phyloP scores from a whole-genome alignment of 2,797 vertebrate species.

The Hippopotamyrus pictus region DNA sequence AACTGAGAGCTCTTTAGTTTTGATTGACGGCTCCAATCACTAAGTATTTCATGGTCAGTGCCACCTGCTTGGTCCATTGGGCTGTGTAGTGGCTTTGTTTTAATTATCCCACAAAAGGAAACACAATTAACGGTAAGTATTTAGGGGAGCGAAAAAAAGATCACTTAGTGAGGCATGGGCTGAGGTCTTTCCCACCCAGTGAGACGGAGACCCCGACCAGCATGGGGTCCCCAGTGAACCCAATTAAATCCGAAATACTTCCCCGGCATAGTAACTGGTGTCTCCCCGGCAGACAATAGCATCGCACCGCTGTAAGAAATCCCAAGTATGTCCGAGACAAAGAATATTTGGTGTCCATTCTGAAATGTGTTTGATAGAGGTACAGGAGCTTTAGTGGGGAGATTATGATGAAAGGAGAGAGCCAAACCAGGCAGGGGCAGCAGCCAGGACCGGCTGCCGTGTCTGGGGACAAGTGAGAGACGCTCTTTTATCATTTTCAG shows the following conservation, averaged over 20 bases:
- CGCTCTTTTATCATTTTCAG: neutral
- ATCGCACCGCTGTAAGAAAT: conserved; percentile 39
- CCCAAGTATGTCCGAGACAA: conserved; percentile 28
- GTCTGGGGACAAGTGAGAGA: neutral
- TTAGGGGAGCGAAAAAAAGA: conserved; percentile 42
- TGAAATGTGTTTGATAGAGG: conserved; percentile 9
- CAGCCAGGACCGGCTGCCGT: neutral
- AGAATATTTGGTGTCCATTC: conserved; percentile 11
- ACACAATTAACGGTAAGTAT: conserved; percentile 68
- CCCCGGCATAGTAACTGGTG: conserved; percentile 43
- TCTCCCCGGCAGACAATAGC: conserved; percentile 43
- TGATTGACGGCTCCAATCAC: conserved; percentile 71
- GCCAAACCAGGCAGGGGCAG: neutral
- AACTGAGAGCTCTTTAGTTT: conserved; percentile 53
- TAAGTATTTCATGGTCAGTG: conserved; percentile 57
- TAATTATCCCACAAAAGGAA: conserved; percentile 60
- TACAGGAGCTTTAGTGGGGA: neutral
- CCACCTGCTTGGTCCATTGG: conserved; percentile 62
- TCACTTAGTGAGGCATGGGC: conserved; percentile 64
- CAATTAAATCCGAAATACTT: conserved; percentile 61
- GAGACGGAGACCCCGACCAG: conserved; percentile 60
- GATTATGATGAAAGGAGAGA: conserved; percentile 9
- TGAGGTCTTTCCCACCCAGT: conserved; percentile 54
- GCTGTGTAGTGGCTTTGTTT: conserved; percentile 58
- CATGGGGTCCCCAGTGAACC: conserved; percentile 52